These are phyloP conservation scores for Polyommatus icarus DNA, from an alignment of 2,888 invertebrate species.

Conservation along the genomic window DNA sequence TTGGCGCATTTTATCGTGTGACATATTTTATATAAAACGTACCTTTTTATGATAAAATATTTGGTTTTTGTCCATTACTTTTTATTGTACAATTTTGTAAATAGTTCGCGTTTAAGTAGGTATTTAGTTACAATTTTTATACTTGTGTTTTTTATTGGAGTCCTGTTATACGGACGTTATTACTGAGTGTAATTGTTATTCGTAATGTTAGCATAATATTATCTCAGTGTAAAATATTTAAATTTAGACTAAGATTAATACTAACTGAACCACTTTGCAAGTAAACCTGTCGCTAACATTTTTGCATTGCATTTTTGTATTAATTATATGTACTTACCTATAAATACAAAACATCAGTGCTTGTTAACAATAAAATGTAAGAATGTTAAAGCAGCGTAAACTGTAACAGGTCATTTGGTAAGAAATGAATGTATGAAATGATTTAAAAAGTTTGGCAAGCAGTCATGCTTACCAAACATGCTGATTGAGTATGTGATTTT, in stretches of 20 bases:
- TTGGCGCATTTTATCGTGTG: conserved; percentile 7
- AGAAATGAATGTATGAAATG: neutral
- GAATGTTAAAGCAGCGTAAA: neutral
- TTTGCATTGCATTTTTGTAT: neutral
- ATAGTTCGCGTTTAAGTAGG: conserved; percentile 52
- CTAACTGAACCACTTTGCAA: neutral
- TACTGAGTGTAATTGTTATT: conserved; percentile 10
- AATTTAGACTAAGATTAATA: neutral
- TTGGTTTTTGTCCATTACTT: conserved; percentile 45
- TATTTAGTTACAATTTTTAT: conserved; percentile 54
- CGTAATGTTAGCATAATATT: neutral
- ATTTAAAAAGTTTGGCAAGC: neutral
- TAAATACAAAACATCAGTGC: neutral
- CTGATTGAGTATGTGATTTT: neutral
- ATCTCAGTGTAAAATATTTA: conserved; percentile 24
- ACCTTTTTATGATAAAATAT: conserved; percentile 42
- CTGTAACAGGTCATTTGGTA: neutral
- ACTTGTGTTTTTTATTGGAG: conserved; percentile 56
- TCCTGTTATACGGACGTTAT: conserved; percentile 54
- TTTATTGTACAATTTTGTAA: conserved; percentile 63
- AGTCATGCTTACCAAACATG: neutral
- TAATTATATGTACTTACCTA: neutral
- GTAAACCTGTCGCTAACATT: neutral
- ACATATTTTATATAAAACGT: conserved; percentile 11
- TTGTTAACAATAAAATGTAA: neutral